phyloP scores from a whole-genome alignment of 2,888 invertebrate species.

The Hypselothyrea guttata region DNA sequence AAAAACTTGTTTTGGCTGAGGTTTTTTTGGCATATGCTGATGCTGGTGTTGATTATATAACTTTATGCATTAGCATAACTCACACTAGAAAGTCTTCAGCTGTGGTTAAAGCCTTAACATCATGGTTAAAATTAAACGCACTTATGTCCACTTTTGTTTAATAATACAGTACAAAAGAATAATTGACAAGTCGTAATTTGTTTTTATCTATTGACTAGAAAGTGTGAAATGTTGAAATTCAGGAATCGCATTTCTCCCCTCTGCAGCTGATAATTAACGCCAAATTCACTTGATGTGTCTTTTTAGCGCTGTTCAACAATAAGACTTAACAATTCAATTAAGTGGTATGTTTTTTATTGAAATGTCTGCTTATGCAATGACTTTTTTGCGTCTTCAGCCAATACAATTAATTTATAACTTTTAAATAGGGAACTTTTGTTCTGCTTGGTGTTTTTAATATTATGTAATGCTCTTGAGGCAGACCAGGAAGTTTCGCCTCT shows the following conservation, averaged over 20 bases:
- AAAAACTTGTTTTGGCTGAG: constrained; percentile 23
- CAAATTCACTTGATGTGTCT: no score
- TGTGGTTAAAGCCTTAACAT: constrained; percentile 35
- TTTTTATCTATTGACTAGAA: constrained; percentile 10
- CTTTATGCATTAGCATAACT: constrained; percentile 39
- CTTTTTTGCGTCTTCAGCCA: constrained; percentile 2
- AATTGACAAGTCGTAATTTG: constrained; percentile 27
- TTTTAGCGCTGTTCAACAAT: constrained; percentile 11
- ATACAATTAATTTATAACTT: no score
- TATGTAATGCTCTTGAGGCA: constrained; percentile 31
- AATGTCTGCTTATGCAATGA: constrained; percentile 32
- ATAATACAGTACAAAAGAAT: constrained; percentile 15
- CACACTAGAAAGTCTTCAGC: constrained; percentile 60
- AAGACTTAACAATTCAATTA: constrained; percentile 37
- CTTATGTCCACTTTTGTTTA: constrained; percentile 18
- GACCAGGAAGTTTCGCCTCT: constrained; percentile 39
- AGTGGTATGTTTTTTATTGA: constrained; percentile 17
- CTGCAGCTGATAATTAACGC: constrained; percentile 17
- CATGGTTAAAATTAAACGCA: constrained; percentile 66
- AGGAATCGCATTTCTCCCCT: constrained; percentile 28
- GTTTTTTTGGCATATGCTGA: constrained; percentile 1
- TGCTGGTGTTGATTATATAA: constrained; percentile 27
- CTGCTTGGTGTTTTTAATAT: constrained; percentile 20
- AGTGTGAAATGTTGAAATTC: constrained; percentile 35
- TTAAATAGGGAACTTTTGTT: not conserved